Evolutionary conservation across 2,113 vertebrate genomes (phyloP).

Genomic region (Forbesichthys papilliferus): DNA sequence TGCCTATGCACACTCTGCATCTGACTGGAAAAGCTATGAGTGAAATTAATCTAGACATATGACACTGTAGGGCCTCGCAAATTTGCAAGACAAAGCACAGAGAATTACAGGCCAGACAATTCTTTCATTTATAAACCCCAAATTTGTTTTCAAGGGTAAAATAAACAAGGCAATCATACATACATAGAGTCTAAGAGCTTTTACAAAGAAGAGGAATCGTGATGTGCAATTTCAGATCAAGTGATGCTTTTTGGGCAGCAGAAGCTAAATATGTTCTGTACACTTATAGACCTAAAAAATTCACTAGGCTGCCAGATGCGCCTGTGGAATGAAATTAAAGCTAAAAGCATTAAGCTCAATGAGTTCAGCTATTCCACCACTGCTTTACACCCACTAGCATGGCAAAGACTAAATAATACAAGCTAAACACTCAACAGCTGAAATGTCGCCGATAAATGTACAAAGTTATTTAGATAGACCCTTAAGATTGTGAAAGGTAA

Average conservation of each 20-base stretch:
- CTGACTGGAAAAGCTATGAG: too few relatives aligned
- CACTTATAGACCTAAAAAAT: conserved; percentile 20
- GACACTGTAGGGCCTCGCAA: neutral
- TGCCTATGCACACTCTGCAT: neutral
- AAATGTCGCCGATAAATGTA: neutral
- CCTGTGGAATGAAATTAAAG: conserved; percentile 11
- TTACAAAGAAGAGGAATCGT: neutral
- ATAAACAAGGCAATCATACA: neutral
- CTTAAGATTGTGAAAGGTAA: neutral
- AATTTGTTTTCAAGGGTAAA: neutral
- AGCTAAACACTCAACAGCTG: neutral
- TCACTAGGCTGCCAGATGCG: conserved; percentile 6
- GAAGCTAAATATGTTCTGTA: conserved; percentile 12
- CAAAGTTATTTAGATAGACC: neutral
- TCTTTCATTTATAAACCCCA: neutral
- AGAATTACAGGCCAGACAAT: neutral
- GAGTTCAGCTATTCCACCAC: conserved; percentile 15
- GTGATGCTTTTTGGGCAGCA: conserved; percentile 16
- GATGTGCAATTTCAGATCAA: neutral
- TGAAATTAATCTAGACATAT: too few relatives aligned
- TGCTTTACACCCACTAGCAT: neutral
- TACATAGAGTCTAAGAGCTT: neutral
- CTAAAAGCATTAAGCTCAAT: conserved; percentile 10
- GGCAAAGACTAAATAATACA: neutral
- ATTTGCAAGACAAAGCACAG: conserved; percentile 7